phyloP scores from a whole-genome alignment of 2,113 vertebrate species.

The Zosterops hypoxanthus region DNA sequence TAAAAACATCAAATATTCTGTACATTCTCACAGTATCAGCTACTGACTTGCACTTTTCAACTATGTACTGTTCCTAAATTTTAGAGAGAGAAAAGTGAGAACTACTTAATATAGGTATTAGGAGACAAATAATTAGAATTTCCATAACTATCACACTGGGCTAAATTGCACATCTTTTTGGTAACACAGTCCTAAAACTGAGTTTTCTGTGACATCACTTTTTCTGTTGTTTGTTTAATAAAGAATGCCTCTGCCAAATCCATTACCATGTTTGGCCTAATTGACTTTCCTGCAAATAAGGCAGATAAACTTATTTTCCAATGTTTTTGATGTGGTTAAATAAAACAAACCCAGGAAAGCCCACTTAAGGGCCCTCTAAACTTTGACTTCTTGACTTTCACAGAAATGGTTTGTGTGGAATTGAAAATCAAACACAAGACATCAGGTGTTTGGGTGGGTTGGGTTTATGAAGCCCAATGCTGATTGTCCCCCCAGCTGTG shows the following conservation, averaged over 20 bases:
- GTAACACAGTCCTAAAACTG: not conserved
- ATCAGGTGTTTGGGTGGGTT: not conserved
- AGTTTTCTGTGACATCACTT: not conserved
- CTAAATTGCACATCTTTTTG: not conserved
- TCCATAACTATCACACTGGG: not conserved
- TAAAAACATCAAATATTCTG: not conserved
- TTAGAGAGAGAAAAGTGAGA: not conserved
- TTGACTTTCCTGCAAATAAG: not conserved
- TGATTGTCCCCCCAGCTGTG: accelerated
- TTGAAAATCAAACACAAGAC: not conserved
- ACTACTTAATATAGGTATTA: not conserved
- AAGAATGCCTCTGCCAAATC: not conserved
- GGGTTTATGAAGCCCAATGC: not conserved
- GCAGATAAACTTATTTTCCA: not conserved
- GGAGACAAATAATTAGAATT: not conserved
- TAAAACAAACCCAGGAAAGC: not conserved
- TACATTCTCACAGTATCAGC: not conserved
- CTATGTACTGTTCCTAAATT: not conserved
- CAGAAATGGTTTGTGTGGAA: not conserved
- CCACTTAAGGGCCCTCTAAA: not conserved
- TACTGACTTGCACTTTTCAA: not conserved
- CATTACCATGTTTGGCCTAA: not conserved
- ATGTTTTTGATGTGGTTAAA: not conserved
- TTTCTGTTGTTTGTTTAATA: not conserved
- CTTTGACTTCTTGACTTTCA: not conserved